These are phyloP conservation scores for Bombus picipes DNA, from an alignment of 1,140 invertebrate genomes.

Conservation along the genomic window DNA sequence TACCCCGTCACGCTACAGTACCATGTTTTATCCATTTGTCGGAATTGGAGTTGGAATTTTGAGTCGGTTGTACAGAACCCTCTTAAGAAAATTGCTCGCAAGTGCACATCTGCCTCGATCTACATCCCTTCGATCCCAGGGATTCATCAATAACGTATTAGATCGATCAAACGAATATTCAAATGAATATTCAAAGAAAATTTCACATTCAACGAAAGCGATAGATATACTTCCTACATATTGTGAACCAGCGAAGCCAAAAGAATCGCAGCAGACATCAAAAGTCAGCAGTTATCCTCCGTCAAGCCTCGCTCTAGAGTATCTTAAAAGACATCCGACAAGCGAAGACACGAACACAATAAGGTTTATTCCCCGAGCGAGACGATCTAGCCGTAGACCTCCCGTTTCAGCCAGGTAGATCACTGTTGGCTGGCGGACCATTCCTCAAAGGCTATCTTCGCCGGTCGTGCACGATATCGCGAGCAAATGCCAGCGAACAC, in stretches of 20 bases:
- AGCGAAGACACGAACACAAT: background rate
- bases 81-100: too few species aligned
- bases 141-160: background rate
- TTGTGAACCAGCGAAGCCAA: background rate
- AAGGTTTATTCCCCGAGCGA: background rate
- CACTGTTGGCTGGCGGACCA: constrained; percentile 34
- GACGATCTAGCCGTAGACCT: constrained; percentile 36
- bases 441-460: constrained; percentile 56
- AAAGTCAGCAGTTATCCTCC: background rate
- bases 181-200: too few species aligned
- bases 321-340: background rate
- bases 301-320: background rate
- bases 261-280: background rate
- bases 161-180: background rate
- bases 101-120: too few species aligned
- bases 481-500: constrained; percentile 26
- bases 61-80: too few species aligned
- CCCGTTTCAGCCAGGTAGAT: constrained; percentile 48
- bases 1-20: fast-evolving
- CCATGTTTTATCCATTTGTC: too few species aligned
- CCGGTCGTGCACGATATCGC: constrained; percentile 55
- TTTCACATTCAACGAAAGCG: background rate
- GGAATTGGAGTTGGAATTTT: too few species aligned
- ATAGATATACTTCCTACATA: background rate
- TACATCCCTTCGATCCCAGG: background rate